phyloP scores from a whole-genome alignment of 2,797 vertebrate species.

The Myripristis murdjan region DNA sequence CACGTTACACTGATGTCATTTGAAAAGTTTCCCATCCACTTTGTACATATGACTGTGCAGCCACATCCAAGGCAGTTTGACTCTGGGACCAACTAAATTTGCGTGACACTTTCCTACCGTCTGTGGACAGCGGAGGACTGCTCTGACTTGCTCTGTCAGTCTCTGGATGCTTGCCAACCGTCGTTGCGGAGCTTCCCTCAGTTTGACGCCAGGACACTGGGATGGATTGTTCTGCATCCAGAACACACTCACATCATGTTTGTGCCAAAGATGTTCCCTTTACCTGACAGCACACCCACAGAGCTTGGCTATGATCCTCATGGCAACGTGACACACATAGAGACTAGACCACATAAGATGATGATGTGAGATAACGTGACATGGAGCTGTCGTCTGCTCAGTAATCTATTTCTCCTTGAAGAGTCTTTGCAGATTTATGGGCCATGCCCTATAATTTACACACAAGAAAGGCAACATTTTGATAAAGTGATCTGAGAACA shows the following conservation, averaged over 20 bases:
- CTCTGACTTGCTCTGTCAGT: conserved; percentile 54
- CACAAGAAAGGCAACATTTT: background rate
- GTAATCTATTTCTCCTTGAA: background rate
- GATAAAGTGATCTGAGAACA: background rate
- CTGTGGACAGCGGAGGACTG: conserved; percentile 35
- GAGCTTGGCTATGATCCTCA: conserved; percentile 51
- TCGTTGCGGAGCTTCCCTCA: conserved; percentile 24
- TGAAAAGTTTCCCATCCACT: conserved; percentile 7
- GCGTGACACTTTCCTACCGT: conserved; percentile 56
- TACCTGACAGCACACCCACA: conserved; percentile 67
- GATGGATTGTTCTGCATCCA: conserved; percentile 61
- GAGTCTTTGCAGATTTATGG: conserved; percentile 1
- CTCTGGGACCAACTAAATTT: conserved; percentile 42
- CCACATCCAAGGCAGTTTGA: conserved; percentile 38
- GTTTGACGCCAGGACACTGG: conserved; percentile 54
- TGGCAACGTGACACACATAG: conserved; percentile 56
- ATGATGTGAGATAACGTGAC: conserved; percentile 54
- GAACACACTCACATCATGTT: conserved; percentile 60
- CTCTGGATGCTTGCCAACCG: conserved; percentile 48
- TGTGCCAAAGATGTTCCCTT: conserved; percentile 63
- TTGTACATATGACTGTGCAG: background rate
- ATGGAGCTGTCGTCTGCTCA: conserved; percentile 21
- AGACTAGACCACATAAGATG: conserved; percentile 52
- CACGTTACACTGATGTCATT: background rate
- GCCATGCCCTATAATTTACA: background rate